phyloP scores from a whole-genome alignment of 2,888 invertebrate species.

The Merodon equestris region DNA sequence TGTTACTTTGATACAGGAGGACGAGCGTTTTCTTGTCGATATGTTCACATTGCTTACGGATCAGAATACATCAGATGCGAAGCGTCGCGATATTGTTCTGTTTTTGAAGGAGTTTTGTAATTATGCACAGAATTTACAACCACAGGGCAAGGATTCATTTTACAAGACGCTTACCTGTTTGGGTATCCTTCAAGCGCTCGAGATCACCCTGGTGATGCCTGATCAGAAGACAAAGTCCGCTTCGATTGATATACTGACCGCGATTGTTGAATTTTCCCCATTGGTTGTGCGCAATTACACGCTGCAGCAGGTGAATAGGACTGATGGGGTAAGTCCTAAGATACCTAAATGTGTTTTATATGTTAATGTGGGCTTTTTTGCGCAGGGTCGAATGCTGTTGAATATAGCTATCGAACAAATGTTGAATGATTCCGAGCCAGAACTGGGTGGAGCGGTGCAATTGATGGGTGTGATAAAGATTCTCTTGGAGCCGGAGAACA shows the following conservation, averaged over 20 bases:
- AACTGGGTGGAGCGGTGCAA: constrained; percentile 98
- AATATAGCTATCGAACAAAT: constrained; percentile 99
- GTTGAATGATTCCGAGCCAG: constrained; percentile 97
- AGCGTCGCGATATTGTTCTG: constrained; percentile 95
- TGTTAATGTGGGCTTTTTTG: constrained; percentile 4
- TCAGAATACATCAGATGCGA: constrained; percentile 89
- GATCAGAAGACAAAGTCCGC: constrained; percentile 97
- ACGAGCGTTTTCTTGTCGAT: constrained; percentile 97
- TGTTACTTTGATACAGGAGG: constrained; percentile 97
- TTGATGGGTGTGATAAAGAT: constrained; percentile 96
- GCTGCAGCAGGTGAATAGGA: constrained; percentile 91
- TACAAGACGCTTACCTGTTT: constrained; percentile 95
- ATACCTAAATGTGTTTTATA: not conserved
- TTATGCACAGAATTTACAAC: constrained; percentile 98
- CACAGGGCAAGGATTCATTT: constrained; percentile 97
- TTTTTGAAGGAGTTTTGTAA: constrained; percentile 99
- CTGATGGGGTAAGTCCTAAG: constrained; percentile 86
- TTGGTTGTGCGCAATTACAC: constrained; percentile 98
- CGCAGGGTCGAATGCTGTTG: constrained; percentile 92
- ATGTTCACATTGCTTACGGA: constrained; percentile 96
- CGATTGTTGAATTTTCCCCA: constrained; percentile 98
- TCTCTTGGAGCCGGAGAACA: constrained; percentile 97
- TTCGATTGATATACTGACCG: constrained; percentile 98
- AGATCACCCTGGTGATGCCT: constrained; percentile 93
- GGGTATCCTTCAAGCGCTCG: constrained; percentile 92